Evolutionary conservation across 2,888 invertebrate genomes (phyloP), one percentile per base, ranked within the genome.

Genomic region (Sarcophaga carnaria): DNA sequence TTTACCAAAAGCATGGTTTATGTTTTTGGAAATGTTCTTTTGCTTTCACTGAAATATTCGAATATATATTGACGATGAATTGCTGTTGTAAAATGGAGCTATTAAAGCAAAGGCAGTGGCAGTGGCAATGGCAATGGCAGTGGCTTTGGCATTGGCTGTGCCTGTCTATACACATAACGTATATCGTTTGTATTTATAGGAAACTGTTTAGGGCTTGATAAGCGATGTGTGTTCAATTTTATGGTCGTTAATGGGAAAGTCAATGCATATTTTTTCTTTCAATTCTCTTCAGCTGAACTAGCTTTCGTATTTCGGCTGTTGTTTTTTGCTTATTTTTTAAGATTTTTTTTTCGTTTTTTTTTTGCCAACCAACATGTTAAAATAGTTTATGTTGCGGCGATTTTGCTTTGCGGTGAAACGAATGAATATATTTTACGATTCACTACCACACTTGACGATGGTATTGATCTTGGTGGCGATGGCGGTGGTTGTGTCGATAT

Each of bases 171-270:
- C 62, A n/a, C 11, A 20, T 20, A 2, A 8, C 37, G 37, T 37
- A 37, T 37, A 37, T 37, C 37, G 37, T 37, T 37, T 37, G 20
- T 62, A 79, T 87, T 87, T 84, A 87, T 81, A 81, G 84, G 78
- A 78, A 79, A 81, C 84, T 87, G 87, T 81, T 87, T 70, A 84
- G 81, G 75, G 75, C 78, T 78, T 84, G 87, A 87, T 87, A 87
- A 87, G 87, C 84, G 76, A 63, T 87, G 69, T 87, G 78, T 84
- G 87, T 84, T 84, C 59, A 75, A 84, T 84, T 87, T 87, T 87
- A 79, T 87, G 81, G 84, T 80, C 71, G 80, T 87, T 87, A 84
- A 84, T 84, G 81, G 69, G 69, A 72, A 84, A 81, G 78, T 79
- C 84, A 82, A 79, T 87, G 79, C 81, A 81, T 84, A 87, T 84